Conservation (phyloP, 2,888 invertebrate genomes). For the Calameuta filiformis region DNA sequence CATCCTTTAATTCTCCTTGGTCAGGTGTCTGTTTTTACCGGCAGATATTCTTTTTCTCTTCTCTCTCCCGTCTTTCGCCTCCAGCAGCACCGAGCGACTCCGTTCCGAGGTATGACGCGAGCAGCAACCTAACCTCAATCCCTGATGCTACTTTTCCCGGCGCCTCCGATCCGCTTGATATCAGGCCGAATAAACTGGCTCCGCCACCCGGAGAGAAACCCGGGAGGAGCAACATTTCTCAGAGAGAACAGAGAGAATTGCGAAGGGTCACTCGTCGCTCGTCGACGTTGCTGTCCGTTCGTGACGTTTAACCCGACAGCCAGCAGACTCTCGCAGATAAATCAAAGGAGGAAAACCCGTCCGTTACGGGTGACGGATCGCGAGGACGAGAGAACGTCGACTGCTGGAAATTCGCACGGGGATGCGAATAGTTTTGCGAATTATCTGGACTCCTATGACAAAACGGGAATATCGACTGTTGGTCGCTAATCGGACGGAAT, state of each 20-base stretch:
- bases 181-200: too few species aligned
- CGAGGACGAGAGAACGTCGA: neutral
- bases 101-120: too few species aligned
- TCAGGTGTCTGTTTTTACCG: neutral
- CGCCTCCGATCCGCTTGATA: too few species aligned
- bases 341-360: neutral
- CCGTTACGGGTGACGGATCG: neutral
- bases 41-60: neutral
- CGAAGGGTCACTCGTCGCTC: neutral
- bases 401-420: neutral
- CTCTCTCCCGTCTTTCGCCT: neutral
- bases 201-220: too few species aligned
- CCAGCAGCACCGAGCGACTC: neutral
- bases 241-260: neutral
- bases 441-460: neutral
- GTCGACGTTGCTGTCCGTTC: neutral
- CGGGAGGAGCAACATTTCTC: too few species aligned
- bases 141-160: neutral
- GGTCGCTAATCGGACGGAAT: neutral
- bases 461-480: too few species aligned
- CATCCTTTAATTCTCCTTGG: neutral
- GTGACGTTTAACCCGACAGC: neutral
- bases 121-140: too few species aligned
- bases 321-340: neutral
- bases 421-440: conserved; percentile 29